phyloP scores from a whole-genome alignment of 2,113 vertebrate species.

The Otis tarda region DNA sequence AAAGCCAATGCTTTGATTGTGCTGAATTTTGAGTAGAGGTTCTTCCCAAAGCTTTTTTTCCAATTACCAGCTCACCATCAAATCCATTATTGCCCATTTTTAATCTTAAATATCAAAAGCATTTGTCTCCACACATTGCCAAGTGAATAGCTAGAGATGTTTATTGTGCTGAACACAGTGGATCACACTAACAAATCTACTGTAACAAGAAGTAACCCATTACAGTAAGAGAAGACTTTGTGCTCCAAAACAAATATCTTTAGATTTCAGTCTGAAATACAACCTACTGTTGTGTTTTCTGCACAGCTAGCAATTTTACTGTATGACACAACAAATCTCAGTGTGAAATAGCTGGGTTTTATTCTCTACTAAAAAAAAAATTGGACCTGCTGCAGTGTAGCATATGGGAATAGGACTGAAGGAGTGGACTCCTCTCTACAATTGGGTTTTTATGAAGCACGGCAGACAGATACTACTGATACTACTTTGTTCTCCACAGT shows the following conservation, averaged over 20 bases:
- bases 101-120: neutral
- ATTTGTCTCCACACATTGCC: neutral
- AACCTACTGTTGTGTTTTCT: neutral
- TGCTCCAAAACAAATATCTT: neutral
- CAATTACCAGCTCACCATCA: neutral
- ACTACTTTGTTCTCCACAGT: neutral
- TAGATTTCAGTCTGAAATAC: neutral
- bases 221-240: neutral
- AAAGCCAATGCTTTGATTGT: neutral
- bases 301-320: neutral
- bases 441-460: neutral
- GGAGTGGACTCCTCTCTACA: neutral
- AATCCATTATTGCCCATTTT: neutral
- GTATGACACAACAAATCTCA: neutral
- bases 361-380: neutral
- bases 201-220: slow-evolving; percentile 1
- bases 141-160: neutral
- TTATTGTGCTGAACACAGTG: neutral
- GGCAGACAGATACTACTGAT: neutral
- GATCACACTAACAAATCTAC: slow-evolving; percentile 7
- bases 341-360: neutral
- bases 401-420: neutral
- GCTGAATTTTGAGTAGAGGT: neutral
- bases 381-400: neutral
- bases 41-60: neutral